Percentiles rank a stretch among this genome's conserved stretches.
Evolutionary conservation across 2,113 vertebrate species (phyloP).

Genomic region (Athene cunicularia): DNA sequence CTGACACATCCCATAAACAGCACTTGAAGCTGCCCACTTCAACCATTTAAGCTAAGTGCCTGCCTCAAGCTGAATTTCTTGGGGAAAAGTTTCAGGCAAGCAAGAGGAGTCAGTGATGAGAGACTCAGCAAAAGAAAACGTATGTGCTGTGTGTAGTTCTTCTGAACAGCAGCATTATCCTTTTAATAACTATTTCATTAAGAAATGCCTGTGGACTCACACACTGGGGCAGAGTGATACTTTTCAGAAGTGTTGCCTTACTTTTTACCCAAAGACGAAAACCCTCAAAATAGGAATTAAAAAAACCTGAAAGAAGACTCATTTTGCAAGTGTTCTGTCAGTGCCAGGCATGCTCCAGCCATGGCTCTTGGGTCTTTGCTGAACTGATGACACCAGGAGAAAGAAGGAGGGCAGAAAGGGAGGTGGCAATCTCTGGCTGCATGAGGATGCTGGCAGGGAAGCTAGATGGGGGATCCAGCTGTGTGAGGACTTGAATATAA

Average conservation of each 20-base stretch:
- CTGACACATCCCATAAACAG: neutral
- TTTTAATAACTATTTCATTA: neutral
- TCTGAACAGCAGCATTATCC: neutral
- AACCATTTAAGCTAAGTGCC: neutral
- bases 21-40: neutral
- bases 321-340: neutral
- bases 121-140: neutral
- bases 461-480: neutral
- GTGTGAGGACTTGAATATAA: neutral
- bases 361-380: neutral
- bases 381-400: neutral
- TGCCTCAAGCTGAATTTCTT: neutral
- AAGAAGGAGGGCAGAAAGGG: neutral
- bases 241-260: neutral
- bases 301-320: accelerated
- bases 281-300: neutral
- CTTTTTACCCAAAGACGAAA: neutral
- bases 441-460: neutral
- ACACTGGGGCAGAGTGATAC: neutral
- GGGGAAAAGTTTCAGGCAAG: neutral
- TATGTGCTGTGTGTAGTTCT: neutral
- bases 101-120: neutral
- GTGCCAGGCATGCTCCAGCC: neutral
- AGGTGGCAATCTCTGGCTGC: neutral
- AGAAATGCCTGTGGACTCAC: neutral